phyloP scores from a whole-genome alignment of 2,888 invertebrate genomes.

The Orthosia cruda region DNA sequence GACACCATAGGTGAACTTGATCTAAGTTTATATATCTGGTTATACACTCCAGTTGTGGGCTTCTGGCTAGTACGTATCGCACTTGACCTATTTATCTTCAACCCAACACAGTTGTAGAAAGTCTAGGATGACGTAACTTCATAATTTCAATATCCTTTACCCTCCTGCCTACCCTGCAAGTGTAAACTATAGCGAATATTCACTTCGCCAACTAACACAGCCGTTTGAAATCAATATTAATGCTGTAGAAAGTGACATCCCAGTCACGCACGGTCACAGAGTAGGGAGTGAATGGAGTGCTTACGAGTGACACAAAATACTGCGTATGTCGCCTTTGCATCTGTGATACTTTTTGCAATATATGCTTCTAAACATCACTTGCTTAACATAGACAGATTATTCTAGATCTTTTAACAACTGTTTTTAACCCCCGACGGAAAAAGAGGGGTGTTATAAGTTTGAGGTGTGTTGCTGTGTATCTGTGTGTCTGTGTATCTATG shows the following conservation, averaged over 20 bases:
- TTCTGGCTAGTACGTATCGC: neutral
- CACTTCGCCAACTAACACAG: conserved; percentile 39
- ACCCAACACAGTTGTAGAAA: neutral
- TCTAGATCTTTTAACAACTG: no score
- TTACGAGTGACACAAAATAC: neutral
- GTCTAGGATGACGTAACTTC: neutral
- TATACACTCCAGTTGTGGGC: no score
- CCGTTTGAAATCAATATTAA: conserved; percentile 62
- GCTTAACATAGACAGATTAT: neutral
- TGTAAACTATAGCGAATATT: conserved; percentile 31
- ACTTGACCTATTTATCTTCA: neutral
- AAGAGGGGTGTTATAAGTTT: no score
- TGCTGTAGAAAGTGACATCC: conserved; percentile 62
- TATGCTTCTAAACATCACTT: no score
- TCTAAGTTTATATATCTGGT: no score
- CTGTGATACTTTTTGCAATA: no score
- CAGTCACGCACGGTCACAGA: conserved; percentile 50
- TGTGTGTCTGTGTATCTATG: no score
- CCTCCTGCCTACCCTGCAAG: neutral
- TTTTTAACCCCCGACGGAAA: no score
- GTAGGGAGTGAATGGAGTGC: conserved; percentile 21
- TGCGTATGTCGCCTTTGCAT: neutral
- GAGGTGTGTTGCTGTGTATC: no score
- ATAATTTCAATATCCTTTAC: neutral
- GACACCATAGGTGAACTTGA: no score